Percentiles rank a stretch among this genome's conserved stretches.
Conservation (phyloP, 2,888 invertebrate species). For the Cantharis flavilabris region DNA sequence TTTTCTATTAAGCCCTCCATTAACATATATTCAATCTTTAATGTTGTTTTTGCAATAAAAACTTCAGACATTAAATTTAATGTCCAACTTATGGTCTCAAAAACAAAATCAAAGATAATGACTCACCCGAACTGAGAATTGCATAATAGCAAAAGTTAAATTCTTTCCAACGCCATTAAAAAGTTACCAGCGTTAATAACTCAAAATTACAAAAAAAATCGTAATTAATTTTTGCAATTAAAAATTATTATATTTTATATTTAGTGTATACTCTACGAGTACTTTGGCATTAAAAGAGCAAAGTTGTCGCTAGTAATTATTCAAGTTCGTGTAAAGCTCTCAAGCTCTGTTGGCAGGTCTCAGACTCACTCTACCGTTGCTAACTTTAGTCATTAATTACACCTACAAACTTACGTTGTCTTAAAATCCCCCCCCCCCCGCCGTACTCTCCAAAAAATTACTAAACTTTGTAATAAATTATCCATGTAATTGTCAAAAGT, state of each 20-base stretch:
- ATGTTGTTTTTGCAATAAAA: background rate
- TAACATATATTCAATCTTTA: background rate
- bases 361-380: slow-evolving; percentile 45
- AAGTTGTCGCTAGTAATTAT: slow-evolving; percentile 53
- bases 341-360: slow-evolving; percentile 48
- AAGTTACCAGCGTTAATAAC: background rate
- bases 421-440: slow-evolving; percentile 29
- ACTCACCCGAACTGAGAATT: background rate
- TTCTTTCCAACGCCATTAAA: background rate
- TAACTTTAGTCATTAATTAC: slow-evolving; percentile 53
- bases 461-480: background rate
- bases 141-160: background rate
- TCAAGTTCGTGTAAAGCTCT: slow-evolving; percentile 52
- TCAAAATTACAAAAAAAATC: background rate
- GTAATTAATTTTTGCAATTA: slow-evolving; percentile 31
- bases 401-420: slow-evolving; percentile 44
- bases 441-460: slow-evolving; percentile 3
- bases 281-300: slow-evolving; percentile 45
- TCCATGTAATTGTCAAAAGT: background rate
- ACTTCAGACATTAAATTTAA: slow-evolving; percentile 2
- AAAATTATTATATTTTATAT: slow-evolving; percentile 44
- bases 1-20: slow-evolving; percentile 7
- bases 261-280: slow-evolving; percentile 44
- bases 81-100: background rate
- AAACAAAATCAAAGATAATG: background rate